Conservation (phyloP, 2,797 vertebrate species). For the Karalla daura region DNA sequence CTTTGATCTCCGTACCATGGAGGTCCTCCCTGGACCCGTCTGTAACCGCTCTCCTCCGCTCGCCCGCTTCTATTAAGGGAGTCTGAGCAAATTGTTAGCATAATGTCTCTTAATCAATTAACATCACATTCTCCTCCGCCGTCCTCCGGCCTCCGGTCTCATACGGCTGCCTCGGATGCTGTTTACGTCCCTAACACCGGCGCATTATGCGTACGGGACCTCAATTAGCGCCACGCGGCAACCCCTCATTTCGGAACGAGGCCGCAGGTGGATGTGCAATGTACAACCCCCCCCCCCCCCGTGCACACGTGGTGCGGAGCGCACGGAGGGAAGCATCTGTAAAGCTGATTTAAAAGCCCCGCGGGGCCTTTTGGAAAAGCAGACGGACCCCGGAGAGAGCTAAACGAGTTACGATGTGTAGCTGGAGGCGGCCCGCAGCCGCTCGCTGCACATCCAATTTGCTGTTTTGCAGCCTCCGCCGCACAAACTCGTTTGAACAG, state of each 20-base stretch:
- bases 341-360: not conserved
- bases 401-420: conserved; percentile 37
- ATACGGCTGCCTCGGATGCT: conserved; percentile 11
- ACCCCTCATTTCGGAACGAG: conserved; percentile 15
- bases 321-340: not conserved
- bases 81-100: conserved; percentile 55
- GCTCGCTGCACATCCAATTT: conserved; percentile 33
- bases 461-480: conserved; percentile 27
- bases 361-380: conserved; percentile 3
- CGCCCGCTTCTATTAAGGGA: conserved; percentile 31
- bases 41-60: conserved; percentile 19
- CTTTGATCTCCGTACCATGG: conserved; percentile 51
- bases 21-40: conserved; percentile 48
- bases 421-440: conserved; percentile 21
- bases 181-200: conserved; percentile 27
- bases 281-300: too few relatives aligned
- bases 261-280: conserved; percentile 11
- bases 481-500: conserved; percentile 49
- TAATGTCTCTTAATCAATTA: conserved; percentile 56
- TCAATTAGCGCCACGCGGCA: not conserved
- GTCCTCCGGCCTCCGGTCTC: conserved; percentile 17
- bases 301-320: too few relatives aligned
- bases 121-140: conserved; percentile 23
- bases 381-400: conserved; percentile 13
- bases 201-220: conserved; percentile 9